These are phyloP conservation scores for Cheilinus undulatus DNA, from an alignment of 2,113 vertebrate species.

Conservation along the genomic window DNA sequence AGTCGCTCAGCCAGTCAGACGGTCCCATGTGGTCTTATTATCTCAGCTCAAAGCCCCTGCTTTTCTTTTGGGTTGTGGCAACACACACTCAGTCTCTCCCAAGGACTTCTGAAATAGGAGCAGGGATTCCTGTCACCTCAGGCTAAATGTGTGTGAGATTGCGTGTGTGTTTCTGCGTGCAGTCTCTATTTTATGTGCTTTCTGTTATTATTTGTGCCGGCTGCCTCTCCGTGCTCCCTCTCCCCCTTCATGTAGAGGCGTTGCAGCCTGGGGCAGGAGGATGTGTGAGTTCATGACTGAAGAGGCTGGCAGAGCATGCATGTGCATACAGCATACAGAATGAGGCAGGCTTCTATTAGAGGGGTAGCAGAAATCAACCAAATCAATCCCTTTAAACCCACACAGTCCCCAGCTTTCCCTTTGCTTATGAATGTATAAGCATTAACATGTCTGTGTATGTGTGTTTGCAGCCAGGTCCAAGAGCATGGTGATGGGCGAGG, in stretches of 20 bases:
- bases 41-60: slow-evolving; percentile 51
- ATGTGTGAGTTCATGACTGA: slow-evolving; percentile 22
- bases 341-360: slow-evolving; percentile 29
- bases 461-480: slow-evolving; percentile 89
- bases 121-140: slow-evolving; percentile 62
- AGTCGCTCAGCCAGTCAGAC: slow-evolving; percentile 19
- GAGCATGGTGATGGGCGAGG: slow-evolving; percentile 96
- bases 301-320: slow-evolving; percentile 7
- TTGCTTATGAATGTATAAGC: neutral
- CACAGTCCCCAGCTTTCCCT: neutral
- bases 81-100: slow-evolving; percentile 68
- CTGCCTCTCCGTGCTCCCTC: slow-evolving; percentile 27
- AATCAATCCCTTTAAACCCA: neutral
- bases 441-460: slow-evolving; percentile 24
- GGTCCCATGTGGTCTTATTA: slow-evolving; percentile 79
- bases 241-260: slow-evolving; percentile 43
- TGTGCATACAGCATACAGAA: slow-evolving; percentile 38
- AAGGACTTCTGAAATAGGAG: slow-evolving; percentile 57
- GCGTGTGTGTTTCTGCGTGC: slow-evolving; percentile 9
- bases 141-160: slow-evolving; percentile 37
- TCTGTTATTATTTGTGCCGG: slow-evolving; percentile 48
- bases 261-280: slow-evolving; percentile 34
- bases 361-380: neutral
- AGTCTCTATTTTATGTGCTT: slow-evolving; percentile 26
- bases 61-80: slow-evolving; percentile 33